Evolutionary conservation across 2,113 vertebrate genomes (phyloP), one percentile per base, ranked within the genome.

Genomic region (Poeciliopsis turrubarensis): DNA sequence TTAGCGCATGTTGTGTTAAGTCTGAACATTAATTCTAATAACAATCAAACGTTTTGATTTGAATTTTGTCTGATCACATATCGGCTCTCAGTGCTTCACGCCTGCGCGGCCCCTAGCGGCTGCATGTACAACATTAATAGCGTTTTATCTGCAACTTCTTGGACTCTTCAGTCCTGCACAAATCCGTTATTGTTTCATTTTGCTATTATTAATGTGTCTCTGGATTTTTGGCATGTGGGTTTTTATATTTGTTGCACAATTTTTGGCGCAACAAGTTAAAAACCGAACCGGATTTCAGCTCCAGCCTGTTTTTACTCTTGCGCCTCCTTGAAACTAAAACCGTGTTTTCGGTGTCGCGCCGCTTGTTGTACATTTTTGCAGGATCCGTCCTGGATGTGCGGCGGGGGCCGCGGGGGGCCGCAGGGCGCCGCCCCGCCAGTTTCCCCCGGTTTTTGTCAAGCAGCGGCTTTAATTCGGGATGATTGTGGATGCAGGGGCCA

Each of bases 401-500:
- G 81, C 60, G 19, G 34, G 82, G 84, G 85, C 82, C 62, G 88
- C 94, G 95, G 96, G 95, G 96, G 95, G 95, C 95, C 96, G 94
- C 95, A 94, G 94, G 94, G 94, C 94, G 94, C 94, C 92, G 89
- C 92, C 92, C 95, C 94, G 95, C 94, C 94, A 94, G 95, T 96
- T 89, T 79, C 77, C 85, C 77, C 86, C 44, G 74, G 13, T 73
- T 73, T n/a, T 88, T 96, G 94, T 97, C 95, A 95, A 96, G 96
- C 95, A 96, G 75, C 82, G 93, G 93, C 94, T 97, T 88, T 92
- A 91, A 91, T 91, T 89, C 89, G 54, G 78, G 73, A 66, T 90
- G 96, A 97, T 97, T 97, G 97, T 95, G 95, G 96, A 96, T 97
- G 96, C 96, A 94, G 96, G 51, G 96, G 95, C 96, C 96, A 95